phyloP scores from a whole-genome alignment of 2,888 invertebrate species.

The Acheta domesticus region DNA sequence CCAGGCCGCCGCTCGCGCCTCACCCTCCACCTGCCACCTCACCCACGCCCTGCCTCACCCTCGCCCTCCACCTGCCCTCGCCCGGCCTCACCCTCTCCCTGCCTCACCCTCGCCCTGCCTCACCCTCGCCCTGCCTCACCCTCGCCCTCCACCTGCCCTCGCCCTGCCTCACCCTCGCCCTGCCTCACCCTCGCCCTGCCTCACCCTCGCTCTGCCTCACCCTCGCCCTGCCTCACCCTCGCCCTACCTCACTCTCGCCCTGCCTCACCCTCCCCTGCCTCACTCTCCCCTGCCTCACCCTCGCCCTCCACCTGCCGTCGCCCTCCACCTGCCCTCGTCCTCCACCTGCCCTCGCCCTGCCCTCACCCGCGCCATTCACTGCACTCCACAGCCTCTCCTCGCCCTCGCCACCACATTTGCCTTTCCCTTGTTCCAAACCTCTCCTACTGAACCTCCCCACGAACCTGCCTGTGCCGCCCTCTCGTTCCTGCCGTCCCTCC shows the following conservation, averaged over 20 bases:
- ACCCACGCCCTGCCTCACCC: too few species aligned
- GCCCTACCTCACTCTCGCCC: not conserved
- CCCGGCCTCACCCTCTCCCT: not conserved
- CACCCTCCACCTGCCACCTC: not conserved
- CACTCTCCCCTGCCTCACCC: not conserved
- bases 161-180: too few species aligned
- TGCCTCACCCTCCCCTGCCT: not conserved
- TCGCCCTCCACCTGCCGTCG: too few species aligned
- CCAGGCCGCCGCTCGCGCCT: not conserved
- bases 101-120: not conserved
- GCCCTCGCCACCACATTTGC: not conserved
- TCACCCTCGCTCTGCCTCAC: not conserved
- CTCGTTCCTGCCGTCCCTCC: too few species aligned
- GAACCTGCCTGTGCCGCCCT: too few species aligned
- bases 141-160: too few species aligned
- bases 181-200: not conserved
- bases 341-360: fast-evolving
- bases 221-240: not conserved
- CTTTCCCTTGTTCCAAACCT: not conserved
- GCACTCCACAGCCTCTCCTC: fast-evolving
- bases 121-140: not conserved
- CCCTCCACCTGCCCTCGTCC: too few species aligned
- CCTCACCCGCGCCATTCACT: not conserved
- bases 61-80: not conserved
- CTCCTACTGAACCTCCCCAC: not conserved